Evolutionary conservation across 2,797 vertebrate species (phyloP), one percentile per base, ranked within the genome.

Genomic region (Paratrypauchen microcephalus): DNA sequence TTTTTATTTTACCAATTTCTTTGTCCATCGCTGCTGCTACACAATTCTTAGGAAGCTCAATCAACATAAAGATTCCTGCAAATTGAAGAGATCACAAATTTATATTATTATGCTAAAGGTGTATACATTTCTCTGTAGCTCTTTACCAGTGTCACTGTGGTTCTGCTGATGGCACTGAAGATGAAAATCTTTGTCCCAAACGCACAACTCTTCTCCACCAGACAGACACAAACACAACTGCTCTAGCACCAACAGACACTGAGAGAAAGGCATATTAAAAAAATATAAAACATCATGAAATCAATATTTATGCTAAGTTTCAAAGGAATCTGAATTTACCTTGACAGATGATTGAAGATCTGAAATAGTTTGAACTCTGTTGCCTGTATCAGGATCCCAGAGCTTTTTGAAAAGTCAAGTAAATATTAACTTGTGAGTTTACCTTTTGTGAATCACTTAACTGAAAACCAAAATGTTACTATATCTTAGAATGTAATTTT

Each of bases 281-380:
- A n/a, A 32, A 54, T 32, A 32, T 65, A 21, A 15, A 13, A 24
- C 45, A 13, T 12, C 16, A 28, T 11, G 13, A 19, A 13, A 58
- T 26, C 26, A 18, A 8, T 28, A 13, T 24, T 28, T 8, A 28
- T 26, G 23, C 5, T 26, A 26, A 52, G 7, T 21, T 9, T 0
- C n/a, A n/a, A 8, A n/a, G 50, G 11, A 55, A 12, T 23, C 52
- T 11, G 52, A 66, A 18, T 70, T 75, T 91, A 98, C 97, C 96
- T 97, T 99, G 5, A 97, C 96, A 69, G 97, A 96, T 2, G 96
- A 98, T 87, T 95, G 95, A 55, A 99, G 96, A 70, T 95, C 94
- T 0, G 95, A 95, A 32, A 97, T 90, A 68, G 92, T 96, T 80
- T 93, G 94, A 76, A 98, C 83, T 67, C 96, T 89, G 83, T 91